A percentile compares a stretch with the other conserved stretches of the same genome.
Evolutionary conservation across 2,113 vertebrate species (phyloP).

Genomic region (Dunckerocampus dactyliophorus): DNA sequence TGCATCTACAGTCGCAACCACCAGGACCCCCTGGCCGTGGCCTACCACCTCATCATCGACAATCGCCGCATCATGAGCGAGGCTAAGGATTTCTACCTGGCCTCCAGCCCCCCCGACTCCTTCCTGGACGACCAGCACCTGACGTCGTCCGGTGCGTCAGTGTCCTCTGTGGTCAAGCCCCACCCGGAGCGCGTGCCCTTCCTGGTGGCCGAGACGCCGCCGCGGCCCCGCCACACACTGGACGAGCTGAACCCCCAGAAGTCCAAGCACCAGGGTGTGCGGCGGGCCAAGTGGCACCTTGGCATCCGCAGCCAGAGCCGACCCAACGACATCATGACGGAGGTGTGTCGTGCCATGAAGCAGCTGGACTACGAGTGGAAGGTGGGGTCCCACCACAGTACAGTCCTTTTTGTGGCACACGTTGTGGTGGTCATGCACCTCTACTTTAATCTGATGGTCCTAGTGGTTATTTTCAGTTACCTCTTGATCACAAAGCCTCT

Average conservation of each 20-base stretch:
- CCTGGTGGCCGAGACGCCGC: slow-evolving; percentile 82
- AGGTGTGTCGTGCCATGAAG: slow-evolving; percentile 97
- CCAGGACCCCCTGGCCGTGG: slow-evolving; percentile 92
- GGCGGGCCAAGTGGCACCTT: slow-evolving; percentile 95
- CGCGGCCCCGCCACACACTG: slow-evolving; percentile 86
- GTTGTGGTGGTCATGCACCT: too few relatives aligned
- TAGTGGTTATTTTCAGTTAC: too few relatives aligned
- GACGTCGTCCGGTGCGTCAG: slow-evolving; percentile 49
- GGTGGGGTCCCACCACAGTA: slow-evolving; percentile 66
- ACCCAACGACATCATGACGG: slow-evolving; percentile 96
- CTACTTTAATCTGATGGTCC: too few relatives aligned
- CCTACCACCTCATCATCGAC: slow-evolving; percentile 98
- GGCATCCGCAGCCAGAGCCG: slow-evolving; percentile 96
- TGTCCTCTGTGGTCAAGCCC: slow-evolving; percentile 71
- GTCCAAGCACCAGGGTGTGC: slow-evolving; percentile 93
- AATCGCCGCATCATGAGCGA: slow-evolving; percentile 98
- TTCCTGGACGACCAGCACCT: slow-evolving; percentile 92
- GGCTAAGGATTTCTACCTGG: slow-evolving; percentile 98
- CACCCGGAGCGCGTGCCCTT: slow-evolving; percentile 95
- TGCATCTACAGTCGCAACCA: slow-evolving; percentile 92
- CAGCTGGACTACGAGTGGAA: slow-evolving; percentile 98
- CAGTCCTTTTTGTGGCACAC: too few relatives aligned
- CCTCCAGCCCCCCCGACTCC: slow-evolving; percentile 91
- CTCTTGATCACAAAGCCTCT: background rate
- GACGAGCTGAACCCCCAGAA: slow-evolving; percentile 97